phyloP scores from a whole-genome alignment of 2,797 vertebrate genomes.

The Psittacula echo region DNA sequence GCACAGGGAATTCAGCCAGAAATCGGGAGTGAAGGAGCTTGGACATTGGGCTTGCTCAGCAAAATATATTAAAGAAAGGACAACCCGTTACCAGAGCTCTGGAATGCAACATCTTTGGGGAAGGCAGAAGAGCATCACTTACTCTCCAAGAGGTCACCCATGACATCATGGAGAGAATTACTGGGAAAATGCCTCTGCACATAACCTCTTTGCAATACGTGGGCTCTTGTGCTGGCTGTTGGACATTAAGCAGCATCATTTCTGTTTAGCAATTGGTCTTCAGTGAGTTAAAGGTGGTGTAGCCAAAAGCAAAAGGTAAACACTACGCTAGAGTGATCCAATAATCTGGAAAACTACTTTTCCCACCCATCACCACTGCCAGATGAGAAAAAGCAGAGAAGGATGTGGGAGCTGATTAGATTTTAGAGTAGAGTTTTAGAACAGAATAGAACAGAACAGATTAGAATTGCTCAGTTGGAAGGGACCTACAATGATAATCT shows the following conservation, averaged over 20 bases:
- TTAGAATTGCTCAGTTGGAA: background rate
- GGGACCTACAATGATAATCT: background rate
- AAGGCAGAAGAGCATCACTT: background rate
- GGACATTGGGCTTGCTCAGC: background rate
- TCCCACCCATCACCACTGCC: background rate
- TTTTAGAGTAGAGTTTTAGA: background rate
- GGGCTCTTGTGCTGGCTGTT: background rate
- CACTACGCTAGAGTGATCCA: background rate
- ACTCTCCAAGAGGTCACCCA: background rate
- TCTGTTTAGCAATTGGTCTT: background rate
- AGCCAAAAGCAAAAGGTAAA: background rate
- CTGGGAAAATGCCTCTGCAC: background rate
- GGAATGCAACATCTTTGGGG: background rate
- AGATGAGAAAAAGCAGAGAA: background rate
- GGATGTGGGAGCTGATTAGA: background rate
- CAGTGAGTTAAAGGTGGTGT: background rate
- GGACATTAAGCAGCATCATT: background rate
- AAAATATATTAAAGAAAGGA: background rate
- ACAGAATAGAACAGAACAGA: background rate
- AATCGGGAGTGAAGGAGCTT: background rate
- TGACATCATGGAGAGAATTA: background rate
- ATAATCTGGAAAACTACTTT: background rate
- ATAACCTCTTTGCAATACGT: background rate
- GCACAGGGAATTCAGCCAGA: background rate
- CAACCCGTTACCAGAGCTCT: background rate